Base-by-base conservation (phyloP, 1,140 invertebrate species). In the Ooceraea biroi region DNA sequence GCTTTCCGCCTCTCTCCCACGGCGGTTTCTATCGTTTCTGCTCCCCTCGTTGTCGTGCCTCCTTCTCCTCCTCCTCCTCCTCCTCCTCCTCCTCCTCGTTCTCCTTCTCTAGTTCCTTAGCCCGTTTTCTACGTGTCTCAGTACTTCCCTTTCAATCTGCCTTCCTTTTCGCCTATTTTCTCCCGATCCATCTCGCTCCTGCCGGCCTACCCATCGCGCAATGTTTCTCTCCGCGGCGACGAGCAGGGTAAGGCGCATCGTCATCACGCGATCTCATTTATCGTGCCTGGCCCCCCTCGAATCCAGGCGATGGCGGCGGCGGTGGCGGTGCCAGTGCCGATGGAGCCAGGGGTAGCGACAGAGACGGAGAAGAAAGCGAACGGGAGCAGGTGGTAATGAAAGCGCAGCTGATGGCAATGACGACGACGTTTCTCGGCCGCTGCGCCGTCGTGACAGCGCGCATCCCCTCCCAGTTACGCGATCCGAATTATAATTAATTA, bases 261-360 rank as follows among this genome's bases (percentile, higher is more conserved):
- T 88, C 88, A 90, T 90, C 88, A 58, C 58, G 22, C 86, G 63
- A 61, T 88, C 88, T 90, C 86, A 82, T 90, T 90, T 88, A 90
- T 90, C 68, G 65, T 48, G 7, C 14, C 48, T 83, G 78, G 52
- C 77, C 55, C 55, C 50, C 60, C 61, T 68, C 73, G 50, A 78
- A 58, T 68, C 63, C 52, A 68, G 17, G 46, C 55, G 55, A 22
- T 11, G 41, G 60, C 52, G 12, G 48, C 63, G 36, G 36, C 36
- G 36, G 36, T 7, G 36, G 36, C 36, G 36, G 36, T 7, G 41
- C 44, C 36, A 7, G 36, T 7, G 41, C 44, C 52, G 12, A 36
- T 50, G 19, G 46, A 17, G n/a, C 57, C 22, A n/a, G 8, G 14
- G 50, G 25, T 27, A 14, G 12, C 52, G 48, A 80, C 30, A 52